These are phyloP conservation scores for Petrocephalus zakoni DNA, from an alignment of 2,113 vertebrate species.

Conservation along the genomic window DNA sequence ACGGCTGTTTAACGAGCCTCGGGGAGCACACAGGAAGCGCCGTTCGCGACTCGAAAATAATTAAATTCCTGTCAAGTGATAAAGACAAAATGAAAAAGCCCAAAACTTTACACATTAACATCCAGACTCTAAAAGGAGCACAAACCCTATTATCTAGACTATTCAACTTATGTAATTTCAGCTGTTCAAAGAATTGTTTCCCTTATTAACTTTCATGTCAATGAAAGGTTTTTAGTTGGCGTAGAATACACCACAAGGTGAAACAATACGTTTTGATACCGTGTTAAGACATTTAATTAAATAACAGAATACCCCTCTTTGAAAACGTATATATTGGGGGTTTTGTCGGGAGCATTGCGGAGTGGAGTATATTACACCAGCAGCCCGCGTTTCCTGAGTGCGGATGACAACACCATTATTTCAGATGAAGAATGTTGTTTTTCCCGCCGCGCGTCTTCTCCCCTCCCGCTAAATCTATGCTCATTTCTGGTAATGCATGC, in stretches of 20 bases:
- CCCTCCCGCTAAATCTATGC: conserved; percentile 42
- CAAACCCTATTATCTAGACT: background rate
- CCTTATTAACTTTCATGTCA: conserved; percentile 1
- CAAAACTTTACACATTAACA: background rate
- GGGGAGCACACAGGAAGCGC: background rate
- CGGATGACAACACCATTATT: conserved; percentile 60
- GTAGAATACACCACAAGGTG: background rate
- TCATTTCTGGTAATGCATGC: conserved; percentile 48
- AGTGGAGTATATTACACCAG: conserved; percentile 59
- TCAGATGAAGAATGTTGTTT: conserved; percentile 60
- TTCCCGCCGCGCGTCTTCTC: conserved; percentile 33
- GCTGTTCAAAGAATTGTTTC: background rate
- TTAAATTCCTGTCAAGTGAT: conserved; percentile 11
- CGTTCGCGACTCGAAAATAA: background rate
- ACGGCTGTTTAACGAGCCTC: background rate
- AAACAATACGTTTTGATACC: background rate
- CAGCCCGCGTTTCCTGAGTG: conserved; percentile 58
- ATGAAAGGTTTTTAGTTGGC: background rate
- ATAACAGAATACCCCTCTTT: background rate
- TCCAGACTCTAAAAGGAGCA: background rate
- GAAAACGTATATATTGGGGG: background rate
- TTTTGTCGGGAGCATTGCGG: conserved; percentile 27
- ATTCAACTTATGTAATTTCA: background rate
- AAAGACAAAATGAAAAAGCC: conserved; percentile 11
- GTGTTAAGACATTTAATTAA: conserved; percentile 13